Base-by-base conservation (phyloP, 1,140 invertebrate genomes). In the Pseudomyrmex concolor region DNA sequence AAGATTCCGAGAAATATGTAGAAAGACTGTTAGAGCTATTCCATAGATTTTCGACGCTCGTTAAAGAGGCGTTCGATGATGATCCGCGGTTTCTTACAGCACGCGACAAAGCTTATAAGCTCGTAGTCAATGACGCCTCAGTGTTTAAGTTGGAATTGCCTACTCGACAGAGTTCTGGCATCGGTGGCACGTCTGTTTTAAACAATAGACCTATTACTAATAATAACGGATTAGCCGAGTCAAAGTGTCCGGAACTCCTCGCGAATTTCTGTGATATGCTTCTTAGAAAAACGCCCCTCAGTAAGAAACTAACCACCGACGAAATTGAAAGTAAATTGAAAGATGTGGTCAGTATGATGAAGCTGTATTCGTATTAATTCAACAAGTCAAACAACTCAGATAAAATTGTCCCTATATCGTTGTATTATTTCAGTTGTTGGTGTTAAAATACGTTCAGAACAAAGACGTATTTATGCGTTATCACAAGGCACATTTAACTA, bases 201-300 rank as follows among this genome's bases (percentile, higher is more conserved):
- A 91, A 90, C 74, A 92, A 72, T 73, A 94, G 92, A 90, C 85
- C 91, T 17, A 91, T 85, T 12, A 94, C 92, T 78, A 94, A 94
- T 86, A 94, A 91, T 57, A 93, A 92, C 66, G 91, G 90, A 25
- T 89, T 91, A 68, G 98, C 98, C 2, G 99, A 99, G 92, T 99
- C 99, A 78, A 99, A 99, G 92, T 99, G 99, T 95, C 99, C 99
- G 17, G 99, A 99, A 95, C 95, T 99, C 64, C 95, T 99, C 88
- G 99, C 99, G 55, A 99, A 99, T 94, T 99, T 99, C 95, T 99
- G 99, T 97, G 99, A 99, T 97, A 99, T 99, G 97, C 95, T 99
- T 88, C 95, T 99, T 87, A 96, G 99, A 87, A 99, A 99, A 93
- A 99, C 99, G 60, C 98, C 98, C 34, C 95, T 99, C 73, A 99